These are phyloP conservation scores for Synergus umbraculus DNA, from an alignment of 2,888 invertebrate species.

Conservation along the genomic window DNA sequence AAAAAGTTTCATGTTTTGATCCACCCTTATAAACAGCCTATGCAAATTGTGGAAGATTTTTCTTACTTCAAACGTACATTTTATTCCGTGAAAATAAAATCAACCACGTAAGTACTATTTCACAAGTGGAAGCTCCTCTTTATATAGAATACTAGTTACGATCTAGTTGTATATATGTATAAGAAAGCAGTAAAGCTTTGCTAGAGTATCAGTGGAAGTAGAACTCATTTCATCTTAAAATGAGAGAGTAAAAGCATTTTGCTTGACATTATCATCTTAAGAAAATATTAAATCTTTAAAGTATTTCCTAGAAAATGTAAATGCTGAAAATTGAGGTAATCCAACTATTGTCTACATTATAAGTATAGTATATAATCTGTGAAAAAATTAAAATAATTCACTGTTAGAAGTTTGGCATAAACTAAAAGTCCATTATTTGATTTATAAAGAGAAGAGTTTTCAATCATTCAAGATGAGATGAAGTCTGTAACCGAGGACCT, in stretches of 20 bases:
- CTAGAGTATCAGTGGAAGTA: conserved; percentile 7
- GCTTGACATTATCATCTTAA: not conserved
- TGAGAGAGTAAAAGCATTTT: not conserved
- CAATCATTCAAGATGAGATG: conserved; percentile 24
- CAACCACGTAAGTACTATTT: not conserved
- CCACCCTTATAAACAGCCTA: not conserved
- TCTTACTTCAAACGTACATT: not conserved
- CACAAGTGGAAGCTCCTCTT: conserved; percentile 27
- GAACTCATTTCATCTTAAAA: conserved; percentile 27
- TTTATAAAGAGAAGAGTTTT: conserved; percentile 4
- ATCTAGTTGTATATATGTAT: not conserved
- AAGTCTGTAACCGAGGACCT: conserved; percentile 17
- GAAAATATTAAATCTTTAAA: not conserved
- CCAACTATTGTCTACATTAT: no score
- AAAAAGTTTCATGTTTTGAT: no score
- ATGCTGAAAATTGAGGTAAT: not conserved
- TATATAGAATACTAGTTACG: not conserved
- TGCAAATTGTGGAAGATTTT: not conserved
- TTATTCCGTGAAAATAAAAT: not conserved
- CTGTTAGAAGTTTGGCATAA: not conserved
- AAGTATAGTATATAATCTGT: no score
- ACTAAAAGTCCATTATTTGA: not conserved
- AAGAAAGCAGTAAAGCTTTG: conserved; percentile 7
- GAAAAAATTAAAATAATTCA: not conserved
- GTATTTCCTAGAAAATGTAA: not conserved